Base-by-base conservation (phyloP, 2,797 vertebrate species). In the Cyclura pinguis region DNA sequence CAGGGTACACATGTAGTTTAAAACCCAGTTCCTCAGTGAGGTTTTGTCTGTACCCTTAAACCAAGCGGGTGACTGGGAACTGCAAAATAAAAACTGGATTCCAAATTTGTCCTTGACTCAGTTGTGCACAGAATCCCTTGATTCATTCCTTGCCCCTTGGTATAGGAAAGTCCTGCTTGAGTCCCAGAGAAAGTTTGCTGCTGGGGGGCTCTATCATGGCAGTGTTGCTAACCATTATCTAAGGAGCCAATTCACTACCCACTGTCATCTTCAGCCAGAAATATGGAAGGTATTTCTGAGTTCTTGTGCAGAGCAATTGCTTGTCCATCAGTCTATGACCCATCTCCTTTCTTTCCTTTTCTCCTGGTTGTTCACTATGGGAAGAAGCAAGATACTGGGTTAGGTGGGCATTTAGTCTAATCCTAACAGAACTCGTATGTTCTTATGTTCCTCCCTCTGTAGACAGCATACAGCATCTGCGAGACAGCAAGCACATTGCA, bases 401-500 rank as follows among this genome's bases (percentile, higher is more conserved):
- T 59, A 73, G 35, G 16, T 74, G 55, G 52, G 20, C 18, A 8
- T 62, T 27, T 72, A 80, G 9, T 52, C 13, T 14, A 64, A 72
- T 47, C 35, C 29, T 50, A 14, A 59, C n/a, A 35, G 32, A 59
- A 27, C 29, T 29, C 55, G 38, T n/a, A 9, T 59, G 35, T 4
- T 4, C n/a, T 32, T 6, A 55, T 38, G 18, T 52, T 18, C 59
- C 14, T 42, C 12, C 29, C 67, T 64, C 1, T 1, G n/a, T 29
- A 99, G 98, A 99, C 94, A 93, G 95, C 0, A 94, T 99, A 74
- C 97, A 97, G 57, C 98, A 99, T 88, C 97, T 97, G 93, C 95
- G 97, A 62, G 98, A 99, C 96, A 99, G 98, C 57, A 97, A 98
- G 87, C 98, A 98, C 13, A 94, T 99, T 42, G 98, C 96, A 0